Conservation (phyloP, 2,888 invertebrate genomes). For the Cheilosia vulpina region DNA sequence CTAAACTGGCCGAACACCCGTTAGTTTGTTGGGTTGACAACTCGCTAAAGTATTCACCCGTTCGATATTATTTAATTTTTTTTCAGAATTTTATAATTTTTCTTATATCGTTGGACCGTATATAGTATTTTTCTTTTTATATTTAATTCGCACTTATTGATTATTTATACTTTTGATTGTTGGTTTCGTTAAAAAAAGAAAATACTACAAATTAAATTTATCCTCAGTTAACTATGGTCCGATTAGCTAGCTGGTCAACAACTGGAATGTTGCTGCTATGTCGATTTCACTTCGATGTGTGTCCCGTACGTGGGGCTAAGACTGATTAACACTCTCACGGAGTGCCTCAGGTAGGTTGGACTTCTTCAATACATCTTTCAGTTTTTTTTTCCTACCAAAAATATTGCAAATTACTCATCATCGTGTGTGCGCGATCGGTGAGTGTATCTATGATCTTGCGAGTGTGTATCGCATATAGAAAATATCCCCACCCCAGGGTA, state of each 20-base stretch:
- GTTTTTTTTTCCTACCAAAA: conserved; percentile 52
- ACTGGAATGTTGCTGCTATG: conserved; percentile 81
- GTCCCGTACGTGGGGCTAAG: conserved; percentile 67
- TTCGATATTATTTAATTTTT: conserved; percentile 20
- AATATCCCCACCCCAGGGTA: conserved; percentile 50
- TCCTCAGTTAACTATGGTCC: conserved; percentile 77
- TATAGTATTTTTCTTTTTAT: conserved; percentile 42
- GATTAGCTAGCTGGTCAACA: conserved; percentile 82
- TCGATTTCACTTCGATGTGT: conserved; percentile 68
- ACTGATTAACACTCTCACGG: conserved; percentile 72
- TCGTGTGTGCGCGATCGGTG: conserved; percentile 3
- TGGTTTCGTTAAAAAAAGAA: conserved; percentile 39
- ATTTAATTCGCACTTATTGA: conserved; percentile 60
- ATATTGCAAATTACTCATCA: conserved; percentile 71
- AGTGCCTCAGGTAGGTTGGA: conserved; percentile 67
- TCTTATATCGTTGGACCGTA: conserved; percentile 62
- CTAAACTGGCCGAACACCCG: neutral
- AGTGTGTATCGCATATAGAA: neutral
- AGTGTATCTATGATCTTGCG: conserved; percentile 19
- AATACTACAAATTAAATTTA: conserved; percentile 41
- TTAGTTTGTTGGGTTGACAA: neutral
- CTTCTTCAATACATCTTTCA: conserved; percentile 9
- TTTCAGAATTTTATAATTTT: neutral
- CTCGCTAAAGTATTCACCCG: conserved; percentile 8
- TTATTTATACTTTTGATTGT: conserved; percentile 47